Evolutionary conservation across 2,888 invertebrate species (phyloP), one percentile per base, ranked within the genome.

Genomic region (Platycnemis pennipes): DNA sequence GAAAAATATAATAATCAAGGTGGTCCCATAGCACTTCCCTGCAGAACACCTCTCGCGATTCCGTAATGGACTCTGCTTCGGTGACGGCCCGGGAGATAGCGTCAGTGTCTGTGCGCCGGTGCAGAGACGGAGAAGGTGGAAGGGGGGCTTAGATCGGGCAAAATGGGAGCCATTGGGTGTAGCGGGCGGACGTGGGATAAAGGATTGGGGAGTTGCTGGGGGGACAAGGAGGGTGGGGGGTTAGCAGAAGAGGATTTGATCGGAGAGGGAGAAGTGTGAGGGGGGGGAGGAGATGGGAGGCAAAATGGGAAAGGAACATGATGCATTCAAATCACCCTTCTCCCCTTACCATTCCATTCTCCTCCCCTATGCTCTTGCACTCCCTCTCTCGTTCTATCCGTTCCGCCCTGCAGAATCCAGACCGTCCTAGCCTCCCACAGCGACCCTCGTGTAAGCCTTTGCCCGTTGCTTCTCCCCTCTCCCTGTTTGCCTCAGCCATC

Each of bases 271-370:
- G 86, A 37, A 86, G 37, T 16, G 77, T 11, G 77, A n/a, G 37
- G 44, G 46, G 45, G 45, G n/a, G 44, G 13, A 11, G n/a, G 87
- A n/a, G 77, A n/a, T 3, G 87, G 46, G 87, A 46, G 87, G 87
- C 46, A 46, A 87, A 87, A 46, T 87, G 87, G 87, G 87, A 87
- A 87, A 45, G 87, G 87, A 53, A 89, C 56, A 44, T 44, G 91
- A 91, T 91, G 91, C 91, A 91, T 91, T 44, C 91, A 91, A 91
- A 91, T 69, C 91, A 91, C 91, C 91, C 91, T 87, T 87, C 87
- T 46, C 87, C 87, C 46, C 87, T 87, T 87, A 44, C 44, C 87
- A 22, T 22, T 16, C 8, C 45, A 22, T 46, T 2, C 5, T 26
- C 5, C n/a, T n/a, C 87, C 26, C 87, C 46, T 22, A 63, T 63